These are phyloP conservation scores for Temnothorax rugatulus DNA, from an alignment of 2,888 invertebrate species.

Conservation along the genomic window DNA sequence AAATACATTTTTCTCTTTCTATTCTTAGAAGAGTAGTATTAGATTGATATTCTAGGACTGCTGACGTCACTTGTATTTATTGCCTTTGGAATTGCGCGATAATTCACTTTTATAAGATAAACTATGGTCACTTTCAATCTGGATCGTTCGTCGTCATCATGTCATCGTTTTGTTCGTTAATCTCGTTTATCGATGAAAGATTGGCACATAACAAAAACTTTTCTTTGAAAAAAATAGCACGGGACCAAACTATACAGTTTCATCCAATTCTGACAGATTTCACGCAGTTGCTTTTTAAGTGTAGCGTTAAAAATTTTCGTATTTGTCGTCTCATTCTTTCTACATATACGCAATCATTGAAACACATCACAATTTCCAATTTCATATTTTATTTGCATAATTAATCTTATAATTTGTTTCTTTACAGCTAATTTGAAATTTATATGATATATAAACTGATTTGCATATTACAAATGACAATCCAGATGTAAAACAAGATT, in stretches of 20 bases:
- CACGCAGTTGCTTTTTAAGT: background rate
- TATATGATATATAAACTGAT: background rate
- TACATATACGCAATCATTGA: background rate
- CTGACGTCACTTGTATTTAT: background rate
- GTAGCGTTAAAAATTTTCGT: background rate
- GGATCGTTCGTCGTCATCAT: background rate
- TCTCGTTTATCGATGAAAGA: background rate
- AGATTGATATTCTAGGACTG: background rate
- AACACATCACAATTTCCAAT: background rate
- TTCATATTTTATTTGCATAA: background rate
- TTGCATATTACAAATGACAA: background rate
- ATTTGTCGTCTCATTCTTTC: background rate
- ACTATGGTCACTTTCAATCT: background rate
- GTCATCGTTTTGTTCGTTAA: background rate
- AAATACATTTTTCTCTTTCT: background rate
- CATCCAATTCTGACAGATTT: background rate
- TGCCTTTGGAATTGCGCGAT: background rate
- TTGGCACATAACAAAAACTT: background rate
- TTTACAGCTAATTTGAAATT: background rate
- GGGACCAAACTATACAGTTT: background rate
- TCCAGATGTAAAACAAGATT: background rate
- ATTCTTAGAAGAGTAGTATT: background rate
- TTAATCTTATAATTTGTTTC: constrained; percentile 14
- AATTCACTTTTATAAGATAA: constrained; percentile 15
- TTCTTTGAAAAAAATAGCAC: background rate